A percentile compares a stretch with the other conserved stretches of the same genome.
These are phyloP conservation scores for Arnoldichthys spilopterus DNA, from an alignment of 2,797 vertebrate species.

Conservation along the genomic window DNA sequence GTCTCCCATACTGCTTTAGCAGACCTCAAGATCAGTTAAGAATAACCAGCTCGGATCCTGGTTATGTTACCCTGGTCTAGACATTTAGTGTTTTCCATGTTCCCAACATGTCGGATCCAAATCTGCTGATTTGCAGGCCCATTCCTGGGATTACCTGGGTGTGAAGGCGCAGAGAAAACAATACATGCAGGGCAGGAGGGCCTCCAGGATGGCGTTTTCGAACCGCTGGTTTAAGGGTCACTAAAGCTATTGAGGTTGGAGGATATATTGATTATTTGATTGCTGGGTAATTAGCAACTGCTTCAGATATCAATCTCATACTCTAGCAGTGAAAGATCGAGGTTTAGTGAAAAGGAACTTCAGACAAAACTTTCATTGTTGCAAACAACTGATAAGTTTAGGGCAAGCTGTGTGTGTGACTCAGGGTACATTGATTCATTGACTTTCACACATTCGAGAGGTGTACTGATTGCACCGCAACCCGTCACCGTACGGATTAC, in stretches of 20 bases:
- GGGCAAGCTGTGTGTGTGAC: slow-evolving; percentile 14
- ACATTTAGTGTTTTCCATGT: too few species aligned
- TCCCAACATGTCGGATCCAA: too few species aligned
- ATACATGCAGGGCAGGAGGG: too few species aligned
- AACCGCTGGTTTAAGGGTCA: background rate
- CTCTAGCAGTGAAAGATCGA: background rate
- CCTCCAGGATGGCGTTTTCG: too few species aligned
- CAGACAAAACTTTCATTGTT: background rate
- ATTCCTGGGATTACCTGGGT: too few species aligned
- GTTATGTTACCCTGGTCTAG: too few species aligned
- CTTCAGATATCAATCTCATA: background rate
- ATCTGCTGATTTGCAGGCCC: too few species aligned
- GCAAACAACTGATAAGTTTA: background rate
- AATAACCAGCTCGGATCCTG: too few species aligned
- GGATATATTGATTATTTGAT: background rate
- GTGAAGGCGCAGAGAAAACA: too few species aligned
- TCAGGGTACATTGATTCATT: slow-evolving; percentile 35
- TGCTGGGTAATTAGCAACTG: background rate
- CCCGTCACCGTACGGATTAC: slow-evolving; percentile 11
- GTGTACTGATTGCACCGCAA: background rate
- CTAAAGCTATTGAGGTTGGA: background rate
- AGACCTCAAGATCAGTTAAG: too few species aligned
- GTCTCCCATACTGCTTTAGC: too few species aligned
- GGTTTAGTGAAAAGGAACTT: background rate
- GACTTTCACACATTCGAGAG: slow-evolving; percentile 50